Base-by-base conservation (phyloP, 2,797 vertebrate genomes). In the Coluber constrictor region DNA sequence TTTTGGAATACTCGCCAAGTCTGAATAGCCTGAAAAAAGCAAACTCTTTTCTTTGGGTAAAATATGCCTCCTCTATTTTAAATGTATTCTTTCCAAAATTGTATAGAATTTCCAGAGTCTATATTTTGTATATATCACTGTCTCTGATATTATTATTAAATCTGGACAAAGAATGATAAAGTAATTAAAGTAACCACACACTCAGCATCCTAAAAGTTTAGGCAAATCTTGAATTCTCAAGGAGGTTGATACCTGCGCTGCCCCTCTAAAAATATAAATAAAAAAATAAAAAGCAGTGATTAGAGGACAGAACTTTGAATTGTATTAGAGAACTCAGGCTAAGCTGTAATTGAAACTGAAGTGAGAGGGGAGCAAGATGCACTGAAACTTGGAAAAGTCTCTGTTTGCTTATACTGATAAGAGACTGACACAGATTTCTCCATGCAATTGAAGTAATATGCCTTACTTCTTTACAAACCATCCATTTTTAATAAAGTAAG, bases 401-500 rank as follows among this genome's bases (percentile, higher is more conserved):
- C 60, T 61, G 5, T 88, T 91, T 91, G 66, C 57, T 54, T 89
- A 16, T 55, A 88, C 25, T 83, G 66, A 90, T 88, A 83, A 93
- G 43, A 83, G 5, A 88, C 47, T 83, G 9, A 11, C n/a, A 90
- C 11, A 70, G 43, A 74, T 74, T 59, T 93, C 83, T 29, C 61
- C 63, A 93, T 57, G 4, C 12, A n/a, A 10, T 16, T 15, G 4
- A 37, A 37, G 18, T 60, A 79, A 79, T 13, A 59, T 55, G 66
- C 37, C 29, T 87, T 47, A 90, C 27, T 37, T 18, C 29, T 37
- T 87, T 89, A 70, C 25, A 88, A 79, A 60, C 15, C 63, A 51
- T 43, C 8, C 43, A 12, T 88, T 91, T 16, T 86, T 47, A 83
- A 83, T 47, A 47, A 47, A 3, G 5, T 61, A 79, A 90, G 43